phyloP scores from a whole-genome alignment of 2,797 vertebrate species.

The Sarcoramphus papa region DNA sequence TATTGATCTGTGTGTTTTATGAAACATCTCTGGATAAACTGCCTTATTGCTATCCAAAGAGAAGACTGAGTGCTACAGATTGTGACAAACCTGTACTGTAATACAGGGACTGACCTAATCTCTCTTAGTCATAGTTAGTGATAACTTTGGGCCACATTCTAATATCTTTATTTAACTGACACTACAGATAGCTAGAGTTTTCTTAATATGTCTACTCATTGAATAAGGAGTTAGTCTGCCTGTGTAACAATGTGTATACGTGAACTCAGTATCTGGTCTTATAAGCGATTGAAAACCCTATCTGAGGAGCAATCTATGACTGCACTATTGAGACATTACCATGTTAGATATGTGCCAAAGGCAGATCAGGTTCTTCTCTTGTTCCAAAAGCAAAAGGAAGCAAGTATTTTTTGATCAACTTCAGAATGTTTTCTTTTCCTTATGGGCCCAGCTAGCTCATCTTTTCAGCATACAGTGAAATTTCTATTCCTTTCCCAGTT shows the following conservation, averaged over 20 bases:
- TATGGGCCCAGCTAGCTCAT: not conserved
- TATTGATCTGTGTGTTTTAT: not conserved
- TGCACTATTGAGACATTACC: not conserved
- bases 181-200: not conserved
- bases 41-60: not conserved
- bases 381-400: not conserved
- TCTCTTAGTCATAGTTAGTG: not conserved
- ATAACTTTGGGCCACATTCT: not conserved
- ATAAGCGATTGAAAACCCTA: not conserved
- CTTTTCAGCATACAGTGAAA: not conserved
- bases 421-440: not conserved
- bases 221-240: not conserved
- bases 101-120: not conserved
- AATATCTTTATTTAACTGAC: not conserved
- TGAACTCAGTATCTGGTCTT: not conserved
- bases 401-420: not conserved
- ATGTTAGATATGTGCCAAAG: not conserved
- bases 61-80: not conserved
- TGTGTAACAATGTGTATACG: not conserved
- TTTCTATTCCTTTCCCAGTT: not conserved
- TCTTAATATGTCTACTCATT: not conserved
- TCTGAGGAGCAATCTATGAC: not conserved
- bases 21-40: not conserved
- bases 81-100: not conserved
- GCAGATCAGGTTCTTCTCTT: not conserved